Evolutionary conservation across 2,113 vertebrate genomes (phyloP), one percentile per base, ranked within the genome.

Genomic region (Oreochromis aureus): DNA sequence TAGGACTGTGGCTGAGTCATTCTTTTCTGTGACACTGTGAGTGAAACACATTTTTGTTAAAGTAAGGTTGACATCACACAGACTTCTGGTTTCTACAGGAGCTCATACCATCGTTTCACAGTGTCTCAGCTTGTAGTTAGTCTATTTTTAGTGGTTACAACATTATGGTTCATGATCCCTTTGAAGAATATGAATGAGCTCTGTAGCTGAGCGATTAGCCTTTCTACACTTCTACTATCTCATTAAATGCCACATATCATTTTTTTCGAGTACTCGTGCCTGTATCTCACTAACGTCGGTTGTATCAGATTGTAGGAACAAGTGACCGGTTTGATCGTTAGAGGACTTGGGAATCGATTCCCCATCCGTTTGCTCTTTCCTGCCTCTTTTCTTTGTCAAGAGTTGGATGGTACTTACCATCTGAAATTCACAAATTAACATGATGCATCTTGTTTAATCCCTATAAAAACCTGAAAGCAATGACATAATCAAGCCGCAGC

Each of bases 191-290:
- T 69, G 7, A 41, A 41, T 15, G 30, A 63, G 30, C 7, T 3
- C 3, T 41, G 32, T 22, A 22, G 63, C 63, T 66, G 6, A 66
- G 61, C 2, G 18, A 66, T 66, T 63, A n/a, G 61, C 18, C 10
- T 66, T 59, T 15, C 63, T 69, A 41, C 36, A 69, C 36, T 41
- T 22, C 4, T 41, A 22, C 36, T 2, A 3, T 41, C 66, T 41
- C 12, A 69, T 71, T 41, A 44, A 71, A 71, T 69, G n/a, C 12
- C 36, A 71, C 2, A 6, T 71, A 4, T 36, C 1, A 2, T 69
- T 69, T 19, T 66, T 39, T 39, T 1, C 0, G 4, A 69, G 36
- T 69, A 24, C 11, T 24, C 5, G 12, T 6, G 11, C 66, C 0
- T 44, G 22, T 71, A 24, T 44, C 12, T 71, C 19, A 22, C 7